These are phyloP conservation scores for Bovichtus diacanthus DNA, from an alignment of 2,797 vertebrate genomes.

Conservation along the genomic window DNA sequence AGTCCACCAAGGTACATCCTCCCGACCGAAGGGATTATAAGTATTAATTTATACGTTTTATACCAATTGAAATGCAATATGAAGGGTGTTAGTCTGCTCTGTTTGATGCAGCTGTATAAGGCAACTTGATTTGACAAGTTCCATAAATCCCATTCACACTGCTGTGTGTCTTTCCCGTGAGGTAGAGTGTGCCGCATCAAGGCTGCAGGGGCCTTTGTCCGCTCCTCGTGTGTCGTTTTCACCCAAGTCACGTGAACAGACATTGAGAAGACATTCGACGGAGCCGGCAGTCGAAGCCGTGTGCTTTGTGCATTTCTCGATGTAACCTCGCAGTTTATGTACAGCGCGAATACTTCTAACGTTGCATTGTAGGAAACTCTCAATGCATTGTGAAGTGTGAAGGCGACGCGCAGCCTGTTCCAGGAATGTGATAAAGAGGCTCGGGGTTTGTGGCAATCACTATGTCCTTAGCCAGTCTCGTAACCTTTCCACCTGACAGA, in stretches of 20 bases:
- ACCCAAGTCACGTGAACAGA: slow-evolving; percentile 19
- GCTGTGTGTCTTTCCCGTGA: not conserved
- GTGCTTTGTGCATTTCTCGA: slow-evolving; percentile 7
- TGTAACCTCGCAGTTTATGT: slow-evolving; percentile 13
- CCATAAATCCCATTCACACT: slow-evolving; percentile 10
- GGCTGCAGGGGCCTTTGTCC: slow-evolving; percentile 19
- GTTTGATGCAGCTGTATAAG: slow-evolving; percentile 24
- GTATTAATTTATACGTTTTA: not conserved
- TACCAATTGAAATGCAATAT: not conserved
- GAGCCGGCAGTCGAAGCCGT: not conserved
- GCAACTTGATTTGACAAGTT: slow-evolving; percentile 20
- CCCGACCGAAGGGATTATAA: slow-evolving; percentile 11
- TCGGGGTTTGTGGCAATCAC: slow-evolving; percentile 33
- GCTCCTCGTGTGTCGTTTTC: slow-evolving; percentile 1
- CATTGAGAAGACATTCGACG: slow-evolving; percentile 2
- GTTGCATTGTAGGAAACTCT: slow-evolving; percentile 18
- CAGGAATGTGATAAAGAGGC: slow-evolving; percentile 46
- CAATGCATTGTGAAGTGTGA: slow-evolving; percentile 36
- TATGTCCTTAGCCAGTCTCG: slow-evolving; percentile 50
- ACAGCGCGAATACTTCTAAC: not conserved
- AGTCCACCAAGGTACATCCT: too few species aligned
- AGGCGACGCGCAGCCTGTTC: slow-evolving; percentile 21
- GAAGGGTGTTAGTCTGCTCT: slow-evolving; percentile 17
- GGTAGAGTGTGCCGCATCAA: not conserved
- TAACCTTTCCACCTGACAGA: slow-evolving; percentile 65